Conservation (phyloP, 2,113 vertebrate species). For the Hystrix cristata region DNA sequence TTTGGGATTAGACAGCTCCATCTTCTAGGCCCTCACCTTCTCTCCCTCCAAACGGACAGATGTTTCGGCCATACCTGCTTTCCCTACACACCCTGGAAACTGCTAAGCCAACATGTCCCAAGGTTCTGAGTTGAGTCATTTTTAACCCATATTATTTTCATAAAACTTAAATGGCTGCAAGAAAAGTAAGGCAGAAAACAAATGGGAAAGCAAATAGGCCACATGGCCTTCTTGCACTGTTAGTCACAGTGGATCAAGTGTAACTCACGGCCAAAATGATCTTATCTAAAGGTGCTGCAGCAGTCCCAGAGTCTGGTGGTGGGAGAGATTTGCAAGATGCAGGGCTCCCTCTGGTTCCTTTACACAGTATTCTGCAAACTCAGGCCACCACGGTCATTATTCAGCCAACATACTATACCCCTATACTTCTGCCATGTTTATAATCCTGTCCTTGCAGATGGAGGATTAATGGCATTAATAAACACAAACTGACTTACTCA, state of each 20-base stretch:
- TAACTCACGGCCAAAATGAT: neutral
- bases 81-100: neutral
- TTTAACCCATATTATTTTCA: slow-evolving; percentile 56
- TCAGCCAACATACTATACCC: neutral
- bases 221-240: neutral
- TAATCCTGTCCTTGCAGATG: neutral
- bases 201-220: neutral
- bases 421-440: neutral
- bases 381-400: neutral
- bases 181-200: slow-evolving; percentile 51
- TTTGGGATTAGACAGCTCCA: neutral
- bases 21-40: neutral
- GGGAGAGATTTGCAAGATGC: neutral
- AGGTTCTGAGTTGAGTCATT: neutral
- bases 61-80: neutral
- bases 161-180: slow-evolving; percentile 30
- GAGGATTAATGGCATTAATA: neutral
- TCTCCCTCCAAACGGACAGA: neutral
- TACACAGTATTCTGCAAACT: neutral
- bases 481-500: neutral
- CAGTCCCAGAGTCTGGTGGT: neutral
- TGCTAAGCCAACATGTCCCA: neutral
- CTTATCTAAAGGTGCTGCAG: neutral
- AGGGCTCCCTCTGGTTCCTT: neutral
- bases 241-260: neutral